Evolutionary conservation across 2,797 vertebrate species (phyloP).

Genomic region (Babyrousa celebensis): DNA sequence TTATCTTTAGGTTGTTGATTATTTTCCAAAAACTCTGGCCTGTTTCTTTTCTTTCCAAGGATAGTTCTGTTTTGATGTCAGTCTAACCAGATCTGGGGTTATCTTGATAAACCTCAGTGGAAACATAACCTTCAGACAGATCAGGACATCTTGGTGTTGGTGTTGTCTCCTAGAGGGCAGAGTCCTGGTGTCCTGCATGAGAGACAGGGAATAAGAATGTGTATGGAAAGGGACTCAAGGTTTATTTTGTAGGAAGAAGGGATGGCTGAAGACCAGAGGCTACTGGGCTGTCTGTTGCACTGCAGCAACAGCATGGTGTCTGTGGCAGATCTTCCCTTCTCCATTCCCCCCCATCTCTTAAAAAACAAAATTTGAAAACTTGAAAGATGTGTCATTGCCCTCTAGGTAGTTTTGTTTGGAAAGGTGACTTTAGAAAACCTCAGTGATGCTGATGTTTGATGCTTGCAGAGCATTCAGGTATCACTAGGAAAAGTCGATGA

Average conservation of each 20-base stretch:
- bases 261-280: not conserved
- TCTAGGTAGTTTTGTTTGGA: slow-evolving; percentile 44
- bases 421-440: slow-evolving; percentile 65
- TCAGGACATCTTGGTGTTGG: not conserved
- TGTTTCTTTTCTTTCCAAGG: slow-evolving; percentile 72
- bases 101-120: not conserved
- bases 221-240: not conserved
- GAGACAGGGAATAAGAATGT: not conserved
- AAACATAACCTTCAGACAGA: slow-evolving; percentile 67
- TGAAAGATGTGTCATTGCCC: slow-evolving; percentile 31
- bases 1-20: slow-evolving; percentile 72
- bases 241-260: not conserved
- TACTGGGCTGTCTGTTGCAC: not conserved
- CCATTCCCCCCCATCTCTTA: not conserved
- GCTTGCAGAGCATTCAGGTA: not conserved
- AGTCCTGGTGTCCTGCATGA: not conserved
- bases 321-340: not conserved
- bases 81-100: slow-evolving; percentile 47
- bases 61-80: slow-evolving; percentile 50
- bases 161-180: slow-evolving; percentile 17
- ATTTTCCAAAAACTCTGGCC: slow-evolving; percentile 8
- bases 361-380: slow-evolving; percentile 49
- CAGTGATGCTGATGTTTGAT: not conserved
- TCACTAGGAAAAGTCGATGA: not conserved
- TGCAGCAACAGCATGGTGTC: not conserved